phyloP scores from a whole-genome alignment of 2,797 vertebrate genomes.

The Hydrocynus forskahlii region DNA sequence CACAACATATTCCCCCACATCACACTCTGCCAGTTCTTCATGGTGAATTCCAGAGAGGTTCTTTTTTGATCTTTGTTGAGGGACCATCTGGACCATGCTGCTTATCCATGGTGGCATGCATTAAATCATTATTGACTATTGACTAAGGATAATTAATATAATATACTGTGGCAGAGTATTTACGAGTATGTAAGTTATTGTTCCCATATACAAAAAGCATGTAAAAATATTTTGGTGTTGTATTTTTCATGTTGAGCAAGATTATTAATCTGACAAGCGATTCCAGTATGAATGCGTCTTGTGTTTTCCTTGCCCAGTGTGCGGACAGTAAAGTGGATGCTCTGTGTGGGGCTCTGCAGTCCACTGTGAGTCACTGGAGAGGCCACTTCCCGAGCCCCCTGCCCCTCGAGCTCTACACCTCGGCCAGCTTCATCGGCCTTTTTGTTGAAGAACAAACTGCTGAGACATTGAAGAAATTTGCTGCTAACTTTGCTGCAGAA shows the following conservation, averaged over 20 bases:
- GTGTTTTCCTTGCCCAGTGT: constrained; percentile 76
- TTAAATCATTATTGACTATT: not conserved
- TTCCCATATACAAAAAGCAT: too few relatives aligned
- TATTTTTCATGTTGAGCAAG: too few relatives aligned
- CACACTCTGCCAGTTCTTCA: constrained; percentile 99
- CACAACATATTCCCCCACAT: constrained; percentile 99
- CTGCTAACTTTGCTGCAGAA: constrained; percentile 90
- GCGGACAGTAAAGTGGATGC: constrained; percentile 92
- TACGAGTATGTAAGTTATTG: too few relatives aligned
- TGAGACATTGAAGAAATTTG: constrained; percentile 92
- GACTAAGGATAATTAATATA: too few relatives aligned
- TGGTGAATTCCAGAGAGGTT: constrained; percentile 80
- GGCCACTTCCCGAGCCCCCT: constrained; percentile 88
- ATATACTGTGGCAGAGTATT: too few relatives aligned
- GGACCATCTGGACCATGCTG: not conserved
- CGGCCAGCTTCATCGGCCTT: constrained; percentile 95
- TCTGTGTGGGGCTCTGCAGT: constrained; percentile 87
- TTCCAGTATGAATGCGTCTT: too few relatives aligned
- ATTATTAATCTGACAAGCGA: too few relatives aligned
- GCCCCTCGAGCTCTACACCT: constrained; percentile 93
- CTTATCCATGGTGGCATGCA: too few relatives aligned
- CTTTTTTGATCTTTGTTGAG: not conserved
- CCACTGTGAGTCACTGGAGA: constrained; percentile 88
- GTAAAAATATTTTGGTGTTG: too few relatives aligned
- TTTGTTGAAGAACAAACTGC: constrained; percentile 96